Base-by-base conservation (phyloP, 1,140 invertebrate species). In the Diorhabda sublineata region DNA sequence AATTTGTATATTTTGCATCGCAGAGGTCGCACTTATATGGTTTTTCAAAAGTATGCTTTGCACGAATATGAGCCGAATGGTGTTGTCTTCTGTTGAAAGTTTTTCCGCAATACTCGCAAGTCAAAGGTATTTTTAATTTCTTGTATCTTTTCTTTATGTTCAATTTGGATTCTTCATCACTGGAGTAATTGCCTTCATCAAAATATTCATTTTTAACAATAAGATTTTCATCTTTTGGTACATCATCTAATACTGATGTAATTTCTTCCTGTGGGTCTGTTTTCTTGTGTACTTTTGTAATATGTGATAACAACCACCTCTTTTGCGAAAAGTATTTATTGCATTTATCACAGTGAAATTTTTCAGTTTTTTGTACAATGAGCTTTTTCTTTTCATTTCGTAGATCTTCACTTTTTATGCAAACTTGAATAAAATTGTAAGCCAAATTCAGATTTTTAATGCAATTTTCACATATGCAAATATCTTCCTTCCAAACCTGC, bases 31-130 rank as follows among this genome's bases (percentile, higher is more conserved):
- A 64, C 70, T 79, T 26, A 26, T 74, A 74, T 44, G 73, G 73
- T 59, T 74, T 74, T 62, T 74, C 73, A 64, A 74, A 74, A 26
- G 73, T 74, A 60, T 74, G 73, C 42, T 70, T 74, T n/a, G 70
- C 67, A 8, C 73, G 44, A 56, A 72, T 74, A 57, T 74, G 73
- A 9, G 73, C 70, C 1, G 67, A 68, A 71, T 68, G 71, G 56
- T 74, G 73, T 47, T 74, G 73, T 47, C 69, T 69, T 45, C 73
- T 52, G 57, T 74, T 71, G 56, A 74, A 74, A 56, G 66, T 67
- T 67, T 72, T 74, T 2, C 73, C 73, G 65, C 73, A 74, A 68
- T 74, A 74, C 45, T 71, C 70, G 52, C 73, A 74, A 58, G 68
- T 72, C 2, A 72, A 66, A 5, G 73, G 64, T 47, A 68, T 67